Conservation (phyloP, 2,797 vertebrate species). For the Microctenopoma lineatum region DNA sequence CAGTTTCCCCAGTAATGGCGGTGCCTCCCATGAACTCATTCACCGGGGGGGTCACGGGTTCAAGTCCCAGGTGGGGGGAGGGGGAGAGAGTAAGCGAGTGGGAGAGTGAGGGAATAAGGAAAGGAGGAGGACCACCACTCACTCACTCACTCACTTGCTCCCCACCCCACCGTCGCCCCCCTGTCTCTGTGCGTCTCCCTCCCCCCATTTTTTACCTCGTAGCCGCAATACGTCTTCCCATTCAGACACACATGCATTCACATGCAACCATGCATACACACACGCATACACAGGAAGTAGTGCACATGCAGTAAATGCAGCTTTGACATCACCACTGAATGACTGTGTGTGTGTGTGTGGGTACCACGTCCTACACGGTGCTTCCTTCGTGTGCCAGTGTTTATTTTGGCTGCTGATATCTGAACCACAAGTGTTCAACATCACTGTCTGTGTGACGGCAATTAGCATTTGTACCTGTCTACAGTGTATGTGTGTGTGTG, state of each 20-base stretch:
- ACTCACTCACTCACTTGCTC: conserved; percentile 22
- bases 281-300: conserved; percentile 1
- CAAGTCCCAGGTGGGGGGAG: conserved; percentile 81
- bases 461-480: conserved; percentile 9
- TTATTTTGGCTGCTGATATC: conserved; percentile 33
- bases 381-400: conserved; percentile 9
- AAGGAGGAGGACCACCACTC: conserved; percentile 34
- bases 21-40: conserved; percentile 81
- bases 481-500: neutral
- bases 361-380: neutral
- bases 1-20: conserved; percentile 60
- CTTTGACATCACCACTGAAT: neutral
- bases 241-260: conserved; percentile 26
- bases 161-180: conserved; percentile 37
- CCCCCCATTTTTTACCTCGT: conserved; percentile 52
- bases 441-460: neutral
- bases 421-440: neutral
- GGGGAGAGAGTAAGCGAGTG: conserved; percentile 40
- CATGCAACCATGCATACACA: conserved; percentile 10
- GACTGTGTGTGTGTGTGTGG: neutral
- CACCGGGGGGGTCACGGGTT: conserved; percentile 82
- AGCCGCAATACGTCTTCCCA: conserved; percentile 50
- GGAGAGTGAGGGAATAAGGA: conserved; percentile 29
- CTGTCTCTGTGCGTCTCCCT: conserved; percentile 32
- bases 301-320: conserved; percentile 1